These are phyloP conservation scores for Xenopus laevis DNA, from an alignment of 2,113 vertebrate genomes.

Conservation along the genomic window DNA sequence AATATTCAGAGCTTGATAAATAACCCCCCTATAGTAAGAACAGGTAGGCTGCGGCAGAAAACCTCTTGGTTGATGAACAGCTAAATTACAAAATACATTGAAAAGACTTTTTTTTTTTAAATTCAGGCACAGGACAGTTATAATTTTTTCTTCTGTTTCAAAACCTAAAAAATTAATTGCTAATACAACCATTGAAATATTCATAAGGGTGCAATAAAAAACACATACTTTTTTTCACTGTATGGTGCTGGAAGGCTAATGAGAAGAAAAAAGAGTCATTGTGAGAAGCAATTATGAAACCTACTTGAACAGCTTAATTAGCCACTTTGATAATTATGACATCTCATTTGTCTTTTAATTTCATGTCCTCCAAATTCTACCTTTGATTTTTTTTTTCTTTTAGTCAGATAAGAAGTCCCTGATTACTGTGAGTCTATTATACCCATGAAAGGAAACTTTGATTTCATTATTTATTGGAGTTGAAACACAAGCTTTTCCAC, in stretches of 20 bases:
- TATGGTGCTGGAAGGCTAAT: conserved; percentile 67
- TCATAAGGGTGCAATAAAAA: conserved; percentile 40
- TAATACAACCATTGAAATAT: background rate
- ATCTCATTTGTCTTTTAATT: conserved; percentile 84
- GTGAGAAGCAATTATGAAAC: conserved; percentile 86
- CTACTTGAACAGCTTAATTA: conserved; percentile 81
- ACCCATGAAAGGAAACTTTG: conserved; percentile 65
- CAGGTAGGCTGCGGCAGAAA: too few species aligned
- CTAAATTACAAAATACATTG: too few species aligned
- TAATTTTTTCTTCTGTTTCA: too few species aligned
- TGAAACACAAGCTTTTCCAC: conserved; percentile 59
- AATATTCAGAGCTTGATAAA: too few species aligned
- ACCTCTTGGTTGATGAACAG: too few species aligned
- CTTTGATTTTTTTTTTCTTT: conserved; percentile 62
- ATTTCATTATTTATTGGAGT: conserved; percentile 64
- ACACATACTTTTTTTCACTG: conserved; percentile 50
- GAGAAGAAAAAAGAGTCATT: conserved; percentile 78
- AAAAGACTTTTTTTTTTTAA: too few species aligned
- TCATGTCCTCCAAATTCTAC: conserved; percentile 71
- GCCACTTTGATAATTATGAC: conserved; percentile 84
- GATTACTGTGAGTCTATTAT: conserved; percentile 60
- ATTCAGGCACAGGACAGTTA: too few species aligned
- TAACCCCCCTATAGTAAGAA: too few species aligned
- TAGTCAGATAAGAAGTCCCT: conserved; percentile 56
- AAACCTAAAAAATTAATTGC: too few species aligned